A percentile compares a stretch with the other conserved stretches of the same genome.
These are phyloP conservation scores for Dryobates pubescens DNA, from an alignment of 2,797 vertebrate species.

Conservation along the genomic window DNA sequence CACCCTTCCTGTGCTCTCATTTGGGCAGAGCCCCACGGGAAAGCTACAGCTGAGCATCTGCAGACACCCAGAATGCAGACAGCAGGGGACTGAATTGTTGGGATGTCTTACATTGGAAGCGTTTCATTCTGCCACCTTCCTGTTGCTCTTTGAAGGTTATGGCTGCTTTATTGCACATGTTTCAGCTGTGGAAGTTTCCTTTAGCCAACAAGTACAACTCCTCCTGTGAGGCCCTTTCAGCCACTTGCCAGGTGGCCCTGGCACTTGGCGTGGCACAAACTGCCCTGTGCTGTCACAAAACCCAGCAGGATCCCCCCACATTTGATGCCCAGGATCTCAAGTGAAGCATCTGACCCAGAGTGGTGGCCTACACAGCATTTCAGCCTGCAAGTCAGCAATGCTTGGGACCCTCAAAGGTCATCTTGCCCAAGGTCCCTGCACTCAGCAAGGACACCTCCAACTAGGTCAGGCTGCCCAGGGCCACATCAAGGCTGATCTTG, in stretches of 20 bases:
- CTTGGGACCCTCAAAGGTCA: too few species aligned
- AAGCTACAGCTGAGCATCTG: neutral
- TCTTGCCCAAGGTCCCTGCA: too few species aligned
- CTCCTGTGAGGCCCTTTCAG: neutral
- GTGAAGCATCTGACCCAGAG: neutral
- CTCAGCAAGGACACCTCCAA: too few species aligned
- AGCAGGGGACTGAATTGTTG: accelerated
- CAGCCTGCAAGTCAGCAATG: neutral
- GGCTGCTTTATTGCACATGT: neutral
- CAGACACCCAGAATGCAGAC: neutral
- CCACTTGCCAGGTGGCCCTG: neutral
- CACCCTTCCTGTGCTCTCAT: accelerated
- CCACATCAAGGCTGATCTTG: too few species aligned
- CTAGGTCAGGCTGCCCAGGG: too few species aligned
- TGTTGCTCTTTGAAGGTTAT: neutral
- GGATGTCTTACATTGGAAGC: neutral
- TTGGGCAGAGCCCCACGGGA: neutral
- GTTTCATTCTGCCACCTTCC: neutral
- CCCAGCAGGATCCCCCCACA: neutral
- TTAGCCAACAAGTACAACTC: neutral
- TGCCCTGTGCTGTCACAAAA: neutral
- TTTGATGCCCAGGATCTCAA: neutral
- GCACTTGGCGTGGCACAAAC: neutral
- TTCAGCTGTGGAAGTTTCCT: neutral
- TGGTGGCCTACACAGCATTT: accelerated